Evolutionary conservation across 2,888 invertebrate genomes (phyloP).

Genomic region (Strigamia transsilvanica): DNA sequence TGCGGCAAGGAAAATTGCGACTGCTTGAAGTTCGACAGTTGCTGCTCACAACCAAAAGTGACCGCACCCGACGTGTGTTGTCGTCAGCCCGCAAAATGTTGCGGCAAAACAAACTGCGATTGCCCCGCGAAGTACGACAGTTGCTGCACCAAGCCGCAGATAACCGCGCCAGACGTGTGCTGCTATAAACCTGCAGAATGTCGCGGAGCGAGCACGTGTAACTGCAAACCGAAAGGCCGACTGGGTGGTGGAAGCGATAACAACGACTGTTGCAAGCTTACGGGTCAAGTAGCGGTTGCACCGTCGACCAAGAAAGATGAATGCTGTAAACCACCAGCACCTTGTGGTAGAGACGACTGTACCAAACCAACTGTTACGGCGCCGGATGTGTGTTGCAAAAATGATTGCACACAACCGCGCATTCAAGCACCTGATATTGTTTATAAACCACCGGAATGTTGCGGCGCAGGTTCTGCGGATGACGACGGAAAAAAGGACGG

Average conservation of each 20-base stretch:
- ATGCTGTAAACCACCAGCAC: too few relatives aligned
- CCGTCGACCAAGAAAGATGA: too few relatives aligned
- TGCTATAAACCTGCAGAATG: neutral
- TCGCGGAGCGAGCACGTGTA: neutral
- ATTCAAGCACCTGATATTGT: neutral
- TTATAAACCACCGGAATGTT: neutral
- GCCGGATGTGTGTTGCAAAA: neutral
- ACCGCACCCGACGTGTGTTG: too few relatives aligned
- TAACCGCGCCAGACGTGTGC: too few relatives aligned
- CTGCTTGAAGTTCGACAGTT: neutral
- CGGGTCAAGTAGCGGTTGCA: neutral
- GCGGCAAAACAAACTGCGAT: too few relatives aligned
- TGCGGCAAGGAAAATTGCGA: neutral
- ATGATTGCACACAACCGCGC: neutral
- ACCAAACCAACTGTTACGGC: neutral
- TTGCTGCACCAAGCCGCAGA: too few relatives aligned
- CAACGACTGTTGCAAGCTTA: neutral
- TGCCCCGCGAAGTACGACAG: too few relatives aligned
- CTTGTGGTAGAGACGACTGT: neutral
- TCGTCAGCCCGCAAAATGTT: too few relatives aligned
- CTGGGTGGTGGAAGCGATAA: neutral
- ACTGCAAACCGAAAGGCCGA: neutral
- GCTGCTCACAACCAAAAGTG: too few relatives aligned
- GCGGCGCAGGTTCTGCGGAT: too few relatives aligned
- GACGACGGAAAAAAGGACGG: neutral